These are phyloP conservation scores for Ceuthmochares aereus DNA, from an alignment of 2,113 vertebrate species.

Conservation along the genomic window DNA sequence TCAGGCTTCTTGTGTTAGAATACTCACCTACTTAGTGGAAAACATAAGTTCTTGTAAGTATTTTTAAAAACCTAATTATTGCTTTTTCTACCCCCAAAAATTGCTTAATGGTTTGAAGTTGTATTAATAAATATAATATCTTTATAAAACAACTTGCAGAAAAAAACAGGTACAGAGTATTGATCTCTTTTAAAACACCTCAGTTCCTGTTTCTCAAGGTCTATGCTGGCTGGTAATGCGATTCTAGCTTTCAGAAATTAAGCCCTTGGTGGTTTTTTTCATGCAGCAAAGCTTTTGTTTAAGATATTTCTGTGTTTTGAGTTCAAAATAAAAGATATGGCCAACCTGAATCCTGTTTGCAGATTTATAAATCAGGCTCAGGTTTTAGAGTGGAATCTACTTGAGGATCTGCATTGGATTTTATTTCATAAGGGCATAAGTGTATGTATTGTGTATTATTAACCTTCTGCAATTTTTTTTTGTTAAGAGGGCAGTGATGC, in stretches of 20 bases:
- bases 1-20: neutral
- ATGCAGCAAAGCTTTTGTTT: neutral
- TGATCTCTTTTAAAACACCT: neutral
- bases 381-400: neutral
- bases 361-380: neutral
- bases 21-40: neutral
- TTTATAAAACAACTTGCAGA: neutral
- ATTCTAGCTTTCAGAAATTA: neutral
- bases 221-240: neutral
- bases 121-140: neutral
- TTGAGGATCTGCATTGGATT: neutral
- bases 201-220: neutral
- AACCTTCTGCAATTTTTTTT: neutral
- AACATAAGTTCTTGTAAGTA: neutral
- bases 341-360: neutral
- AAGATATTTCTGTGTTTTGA: neutral
- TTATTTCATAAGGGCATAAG: neutral
- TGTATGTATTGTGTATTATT: neutral
- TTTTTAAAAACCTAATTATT: neutral
- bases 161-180: neutral
- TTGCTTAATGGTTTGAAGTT: neutral
- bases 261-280: neutral
- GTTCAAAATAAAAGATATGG: neutral
- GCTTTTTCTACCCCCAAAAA: neutral
- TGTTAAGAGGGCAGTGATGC: neutral